A percentile compares a stretch with the other conserved stretches of the same genome.
phyloP scores from a whole-genome alignment of 2,888 invertebrate genomes.

The Acronicta psi region DNA sequence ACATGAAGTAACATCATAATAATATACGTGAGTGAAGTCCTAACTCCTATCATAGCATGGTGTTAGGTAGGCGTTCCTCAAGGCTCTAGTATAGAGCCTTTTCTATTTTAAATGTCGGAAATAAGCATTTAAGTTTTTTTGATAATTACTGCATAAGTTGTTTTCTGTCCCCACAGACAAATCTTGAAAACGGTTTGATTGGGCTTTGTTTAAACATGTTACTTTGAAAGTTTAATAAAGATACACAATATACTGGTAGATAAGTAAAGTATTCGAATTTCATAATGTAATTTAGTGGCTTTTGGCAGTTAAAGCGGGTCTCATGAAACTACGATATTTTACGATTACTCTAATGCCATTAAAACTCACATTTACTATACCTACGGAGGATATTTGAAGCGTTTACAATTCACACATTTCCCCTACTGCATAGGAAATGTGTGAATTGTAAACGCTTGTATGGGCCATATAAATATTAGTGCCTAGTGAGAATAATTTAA shows the following conservation, averaged over 20 bases:
- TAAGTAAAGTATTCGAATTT: no score
- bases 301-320: constrained; percentile 14
- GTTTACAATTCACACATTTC: constrained; percentile 40
- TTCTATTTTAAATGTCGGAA: not conserved
- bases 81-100: constrained; percentile 18
- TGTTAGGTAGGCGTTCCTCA: constrained; percentile 15
- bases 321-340: constrained; percentile 24
- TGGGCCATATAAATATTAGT: no score
- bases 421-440: not conserved
- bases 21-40: not conserved
- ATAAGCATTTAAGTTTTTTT: no score
- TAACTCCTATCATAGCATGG: no score
- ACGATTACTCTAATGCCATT: constrained; percentile 18
- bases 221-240: no score
- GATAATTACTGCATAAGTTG: no score
- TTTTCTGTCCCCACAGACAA: no score
- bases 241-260: no score
- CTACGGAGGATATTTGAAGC: constrained; percentile 21
- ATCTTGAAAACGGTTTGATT: no score
- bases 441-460: no score
- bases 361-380: constrained; percentile 24
- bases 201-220: no score
- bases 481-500: no score
- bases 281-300: constrained; percentile 5
- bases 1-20: not conserved